Conservation (phyloP, 2,888 invertebrate genomes). For the Cataglyphis albicans region DNA sequence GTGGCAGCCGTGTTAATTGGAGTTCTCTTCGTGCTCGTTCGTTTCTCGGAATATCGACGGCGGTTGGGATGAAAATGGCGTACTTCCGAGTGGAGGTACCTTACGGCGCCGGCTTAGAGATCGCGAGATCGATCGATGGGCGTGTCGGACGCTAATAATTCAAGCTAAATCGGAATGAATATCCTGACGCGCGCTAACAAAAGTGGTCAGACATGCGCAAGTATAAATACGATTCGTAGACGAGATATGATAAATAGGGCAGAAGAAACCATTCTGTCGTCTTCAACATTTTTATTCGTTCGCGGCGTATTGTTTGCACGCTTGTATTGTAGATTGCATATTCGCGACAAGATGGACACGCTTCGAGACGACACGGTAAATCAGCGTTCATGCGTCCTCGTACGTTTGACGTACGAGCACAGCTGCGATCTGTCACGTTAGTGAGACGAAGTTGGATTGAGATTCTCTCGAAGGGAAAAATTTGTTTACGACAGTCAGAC, state of each 20-base stretch:
- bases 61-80: slow-evolving; percentile 38
- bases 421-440: slow-evolving; percentile 22
- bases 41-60: slow-evolving; percentile 41
- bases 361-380: slow-evolving; percentile 44
- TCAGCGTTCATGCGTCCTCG: slow-evolving; percentile 38
- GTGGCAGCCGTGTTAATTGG: slow-evolving; percentile 44
- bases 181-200: slow-evolving; percentile 54
- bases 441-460: slow-evolving; percentile 37
- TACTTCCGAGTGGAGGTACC: slow-evolving; percentile 47
- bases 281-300: slow-evolving; percentile 59
- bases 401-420: not conserved
- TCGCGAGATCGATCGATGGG: slow-evolving; percentile 56
- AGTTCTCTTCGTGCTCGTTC: slow-evolving; percentile 14
- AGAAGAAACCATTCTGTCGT: slow-evolving; percentile 59
- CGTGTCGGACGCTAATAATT: slow-evolving; percentile 67
- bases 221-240: slow-evolving; percentile 43
- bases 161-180: slow-evolving; percentile 60
- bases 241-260: slow-evolving; percentile 69
- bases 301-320: slow-evolving; percentile 62
- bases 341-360: slow-evolving; percentile 59
- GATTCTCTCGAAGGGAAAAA: slow-evolving; percentile 39
- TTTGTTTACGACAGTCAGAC: slow-evolving; percentile 35
- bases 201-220: slow-evolving; percentile 55
- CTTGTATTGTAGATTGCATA: slow-evolving; percentile 59
- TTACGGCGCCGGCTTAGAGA: slow-evolving; percentile 48